Evolutionary conservation across 2,113 vertebrate species (phyloP).

Genomic region (Petrocephalus zakoni): DNA sequence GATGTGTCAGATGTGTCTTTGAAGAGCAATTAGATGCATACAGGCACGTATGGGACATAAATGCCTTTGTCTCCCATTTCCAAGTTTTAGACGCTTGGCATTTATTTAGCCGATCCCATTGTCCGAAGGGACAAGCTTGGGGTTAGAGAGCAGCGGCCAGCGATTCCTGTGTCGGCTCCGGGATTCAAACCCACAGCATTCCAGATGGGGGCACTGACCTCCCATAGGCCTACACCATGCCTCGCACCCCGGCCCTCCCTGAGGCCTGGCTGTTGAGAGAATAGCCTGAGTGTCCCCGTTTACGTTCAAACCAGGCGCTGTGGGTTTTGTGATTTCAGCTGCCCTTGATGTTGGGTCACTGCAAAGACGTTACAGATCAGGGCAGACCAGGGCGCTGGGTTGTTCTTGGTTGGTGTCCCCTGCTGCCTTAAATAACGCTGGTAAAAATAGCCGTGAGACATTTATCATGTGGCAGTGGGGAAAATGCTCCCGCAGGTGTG

Average conservation of each 20-base stretch:
- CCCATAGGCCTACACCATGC: background rate
- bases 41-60: conserved; percentile 55
- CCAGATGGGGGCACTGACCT: background rate
- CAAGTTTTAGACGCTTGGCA: background rate
- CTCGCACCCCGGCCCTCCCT: background rate
- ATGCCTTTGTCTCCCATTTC: conserved; percentile 39
- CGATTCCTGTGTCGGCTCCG: background rate
- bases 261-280: background rate
- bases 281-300: background rate
- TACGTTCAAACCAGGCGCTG: background rate
- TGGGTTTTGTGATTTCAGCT: background rate
- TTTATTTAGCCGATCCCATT: background rate
- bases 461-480: background rate
- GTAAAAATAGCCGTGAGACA: background rate
- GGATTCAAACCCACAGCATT: background rate
- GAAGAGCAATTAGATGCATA: conserved; percentile 56
- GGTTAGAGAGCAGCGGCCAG: background rate
- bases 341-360: background rate
- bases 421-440: background rate
- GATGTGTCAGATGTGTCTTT: conserved; percentile 38
- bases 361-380: background rate
- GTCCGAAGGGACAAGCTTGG: background rate
- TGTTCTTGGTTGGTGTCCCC: background rate
- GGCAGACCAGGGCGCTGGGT: background rate
- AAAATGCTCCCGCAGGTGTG: background rate